Base-by-base conservation (phyloP, 2,113 vertebrate genomes). In the Haemorhous mexicanus region DNA sequence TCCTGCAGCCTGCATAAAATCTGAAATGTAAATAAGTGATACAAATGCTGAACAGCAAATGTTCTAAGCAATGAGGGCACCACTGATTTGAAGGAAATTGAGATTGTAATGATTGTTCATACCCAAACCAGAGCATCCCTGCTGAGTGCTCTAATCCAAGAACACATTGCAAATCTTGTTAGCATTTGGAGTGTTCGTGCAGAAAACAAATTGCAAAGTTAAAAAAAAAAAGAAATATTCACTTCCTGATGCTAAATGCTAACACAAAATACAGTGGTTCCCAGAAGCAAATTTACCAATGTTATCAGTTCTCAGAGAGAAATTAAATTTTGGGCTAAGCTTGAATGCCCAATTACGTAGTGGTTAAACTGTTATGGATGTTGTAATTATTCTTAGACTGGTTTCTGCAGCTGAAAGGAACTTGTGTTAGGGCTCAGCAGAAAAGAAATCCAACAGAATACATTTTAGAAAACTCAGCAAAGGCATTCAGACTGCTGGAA, bases 121-220 rank as follows among this genome's bases (percentile, higher is more conserved):
- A 75, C 22, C 56, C 23, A 81, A 95, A 81, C 39, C 70, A 94
- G 56, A 87, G 82, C 85, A 66, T 90, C 90, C 92, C 87, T 77
- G 63, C 78, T 58, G 90, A 69, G 92, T 73, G n/a, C 70, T 80
- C 2, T 88, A 85, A 95, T 73, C 67, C 59, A 76, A 50, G 75
- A 79, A 83, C 75, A 70, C 37, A 6, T 16, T 87, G 70, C 53
- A 92, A 44, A 73, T 93, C 90, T 72, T 74, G 63, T 95, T 93
- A 50, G 89, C 78, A 47, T 96, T 94, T 90, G 62, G 46, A 46
- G 37, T 87, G 67, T 62, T 95, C 28, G 4, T 88, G 85, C 94
- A 94, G 95, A 93, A 95, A 93, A 90, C 58, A 94, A 89, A 91
- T 53, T 53, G 44, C 82, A n/a, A 21, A 79, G 24, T 26, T 23